These are phyloP conservation scores for Oryzias celebensis DNA, from an alignment of 2,113 vertebrate species.

Conservation along the genomic window DNA sequence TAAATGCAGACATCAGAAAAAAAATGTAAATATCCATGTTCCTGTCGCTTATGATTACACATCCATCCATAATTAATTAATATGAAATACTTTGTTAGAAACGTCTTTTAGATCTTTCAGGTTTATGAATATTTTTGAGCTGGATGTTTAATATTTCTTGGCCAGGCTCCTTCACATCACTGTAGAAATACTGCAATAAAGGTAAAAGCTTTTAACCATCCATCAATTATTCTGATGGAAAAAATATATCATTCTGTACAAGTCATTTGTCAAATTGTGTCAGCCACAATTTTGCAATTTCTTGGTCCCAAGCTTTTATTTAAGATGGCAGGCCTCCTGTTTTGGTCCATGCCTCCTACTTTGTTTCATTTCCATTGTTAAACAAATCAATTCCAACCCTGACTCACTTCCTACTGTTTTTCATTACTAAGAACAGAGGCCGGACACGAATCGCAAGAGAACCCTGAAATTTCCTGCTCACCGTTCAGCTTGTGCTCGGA, in stretches of 20 bases:
- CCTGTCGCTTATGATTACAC: conserved; percentile 29
- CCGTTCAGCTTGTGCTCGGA: conserved; percentile 69
- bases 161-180: conserved; percentile 1
- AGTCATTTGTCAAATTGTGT: conserved; percentile 70
- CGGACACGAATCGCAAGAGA: conserved; percentile 71
- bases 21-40: conserved; percentile 31
- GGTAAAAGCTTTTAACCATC: conserved; percentile 40
- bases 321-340: conserved; percentile 62
- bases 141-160: conserved; percentile 34
- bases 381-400: conserved; percentile 76
- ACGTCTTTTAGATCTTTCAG: conserved; percentile 12
- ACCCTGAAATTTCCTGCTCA: conserved; percentile 73
- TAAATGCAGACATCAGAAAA: conserved; percentile 49
- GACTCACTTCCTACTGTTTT: conserved; percentile 74
- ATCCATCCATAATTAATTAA: conserved; percentile 32
- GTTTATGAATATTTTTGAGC: conserved; percentile 5
- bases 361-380: conserved; percentile 77
- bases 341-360: conserved; percentile 69
- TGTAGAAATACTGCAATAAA: conserved; percentile 29
- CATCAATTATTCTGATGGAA: conserved; percentile 60
- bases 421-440: conserved; percentile 71
- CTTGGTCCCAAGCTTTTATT: conserved; percentile 65
- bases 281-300: conserved; percentile 65
- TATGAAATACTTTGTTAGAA: conserved; percentile 23
- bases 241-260: conserved; percentile 56